Base-by-base conservation (phyloP, 2,113 vertebrate species). In the Alethe diademata region DNA sequence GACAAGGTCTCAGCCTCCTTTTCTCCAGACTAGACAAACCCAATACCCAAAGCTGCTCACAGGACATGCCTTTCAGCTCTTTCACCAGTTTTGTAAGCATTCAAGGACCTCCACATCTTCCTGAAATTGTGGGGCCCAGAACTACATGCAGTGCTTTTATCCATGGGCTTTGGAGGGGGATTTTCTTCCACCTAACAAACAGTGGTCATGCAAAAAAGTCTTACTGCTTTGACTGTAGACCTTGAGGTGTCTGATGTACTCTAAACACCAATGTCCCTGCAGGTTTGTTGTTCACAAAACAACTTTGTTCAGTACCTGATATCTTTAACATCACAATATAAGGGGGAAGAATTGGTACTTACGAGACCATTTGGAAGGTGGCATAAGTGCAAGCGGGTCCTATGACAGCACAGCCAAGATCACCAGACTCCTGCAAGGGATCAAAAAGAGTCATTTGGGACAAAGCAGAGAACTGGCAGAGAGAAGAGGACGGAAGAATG, bases 311-410 rank as follows among this genome's bases (percentile, higher is more conserved):
- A 94, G 57, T 50, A 74, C 69, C 43, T 80, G 61, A 8, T 25
- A 36, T 74, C n/a, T 82, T 73, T 64, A 90, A 47, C 51, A 83
- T 14, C 71, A 88, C 23, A 26, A 7, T 71, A 50, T 51, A 35
- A 40, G 16, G 20, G 20, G 16, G 53, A 79, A 50, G 24, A 60
- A 22, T 24, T 22, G 19, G n/a, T 97, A 99, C 99, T 99, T 98
- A 99, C 99, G 99, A 98, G 71, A 99, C 97, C 97, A 99, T 98
- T 93, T 99, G 99, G 96, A 95, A 99, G 35, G 99, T 99, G 51
- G 99, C 98, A 4, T 98, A 99, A 12, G 99, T 99, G 86, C 99
- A 99, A 3, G 98, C 98, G 0, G 99, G 99, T 9, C 99, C 99
- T 84, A 99, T 96, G 96, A 99, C 98, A 43, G 97, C 97, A 83